Conservation (phyloP, 2,888 invertebrate genomes). For the Ophioninae sp. region DNA sequence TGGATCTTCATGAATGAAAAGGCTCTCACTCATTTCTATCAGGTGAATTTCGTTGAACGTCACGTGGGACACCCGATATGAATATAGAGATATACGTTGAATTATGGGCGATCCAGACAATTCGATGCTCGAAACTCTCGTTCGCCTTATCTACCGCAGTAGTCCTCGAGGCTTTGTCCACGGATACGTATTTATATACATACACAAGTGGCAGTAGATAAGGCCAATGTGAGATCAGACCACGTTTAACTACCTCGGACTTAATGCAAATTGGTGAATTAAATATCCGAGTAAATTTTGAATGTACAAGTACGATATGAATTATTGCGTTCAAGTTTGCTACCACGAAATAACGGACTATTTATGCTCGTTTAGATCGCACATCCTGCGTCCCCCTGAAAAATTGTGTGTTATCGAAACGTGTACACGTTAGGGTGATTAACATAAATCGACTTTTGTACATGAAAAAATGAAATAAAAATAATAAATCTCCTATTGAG, state of each 20-base stretch:
- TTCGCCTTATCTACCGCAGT: constrained; percentile 40
- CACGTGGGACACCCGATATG: neutral
- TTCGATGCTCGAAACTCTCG: constrained; percentile 33
- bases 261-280: constrained; percentile 46
- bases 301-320: constrained; percentile 12
- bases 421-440: neutral
- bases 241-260: constrained; percentile 27
- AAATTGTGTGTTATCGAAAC: constrained; percentile 28
- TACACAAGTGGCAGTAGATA: constrained; percentile 35
- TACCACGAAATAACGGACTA: constrained; percentile 26
- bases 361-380: constrained; percentile 18
- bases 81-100: constrained; percentile 10
- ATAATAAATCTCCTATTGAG: no score
- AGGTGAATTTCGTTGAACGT: neutral
- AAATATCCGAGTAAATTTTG: constrained; percentile 31
- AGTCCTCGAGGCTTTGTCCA: constrained; percentile 8
- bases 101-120: constrained; percentile 44
- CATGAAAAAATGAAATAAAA: no score
- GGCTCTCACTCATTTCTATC: neutral
- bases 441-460: no score
- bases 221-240: constrained; percentile 38
- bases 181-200: constrained; percentile 21
- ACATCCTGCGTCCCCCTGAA: constrained; percentile 13
- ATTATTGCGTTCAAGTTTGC: neutral
- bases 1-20: neutral